These are phyloP conservation scores for Myripristis jacobus DNA, from an alignment of 2,797 vertebrate genomes.

Conservation along the genomic window DNA sequence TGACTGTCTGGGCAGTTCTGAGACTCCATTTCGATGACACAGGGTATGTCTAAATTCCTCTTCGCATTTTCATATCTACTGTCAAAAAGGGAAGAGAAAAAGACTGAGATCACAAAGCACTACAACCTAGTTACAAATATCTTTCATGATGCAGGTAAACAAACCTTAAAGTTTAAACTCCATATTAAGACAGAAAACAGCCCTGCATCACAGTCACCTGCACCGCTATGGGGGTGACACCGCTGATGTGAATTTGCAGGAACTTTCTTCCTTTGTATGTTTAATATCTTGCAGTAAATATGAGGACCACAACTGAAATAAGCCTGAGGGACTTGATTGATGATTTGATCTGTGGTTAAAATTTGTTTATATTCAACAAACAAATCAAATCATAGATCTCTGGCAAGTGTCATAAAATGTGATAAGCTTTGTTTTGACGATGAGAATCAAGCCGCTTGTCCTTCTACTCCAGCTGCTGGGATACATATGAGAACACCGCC, in stretches of 20 bases:
- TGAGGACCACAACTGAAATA: neutral
- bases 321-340: neutral
- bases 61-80: neutral
- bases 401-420: no score
- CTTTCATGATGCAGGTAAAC: neutral
- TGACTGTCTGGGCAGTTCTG: conserved; percentile 94
- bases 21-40: conserved; percentile 92
- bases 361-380: no score
- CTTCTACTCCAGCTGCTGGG: conserved; percentile 90
- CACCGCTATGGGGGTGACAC: neutral
- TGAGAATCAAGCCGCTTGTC: neutral
- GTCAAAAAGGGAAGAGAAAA: neutral
- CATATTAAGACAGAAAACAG: neutral
- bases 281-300: no score
- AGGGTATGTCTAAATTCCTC: conserved; percentile 81
- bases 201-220: neutral
- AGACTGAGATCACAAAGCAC: neutral
- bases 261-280: no score
- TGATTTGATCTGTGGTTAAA: no score
- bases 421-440: neutral
- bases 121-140: neutral
- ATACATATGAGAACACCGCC: conserved; percentile 95
- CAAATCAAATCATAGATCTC: no score
- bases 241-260: neutral
- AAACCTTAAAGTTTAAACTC: neutral